Evolutionary conservation across 53 echinoderm and acorn worm species (phyloP), one percentile per base, ranked within the genome.

Genomic region (Paracentrotus lividus): DNA sequence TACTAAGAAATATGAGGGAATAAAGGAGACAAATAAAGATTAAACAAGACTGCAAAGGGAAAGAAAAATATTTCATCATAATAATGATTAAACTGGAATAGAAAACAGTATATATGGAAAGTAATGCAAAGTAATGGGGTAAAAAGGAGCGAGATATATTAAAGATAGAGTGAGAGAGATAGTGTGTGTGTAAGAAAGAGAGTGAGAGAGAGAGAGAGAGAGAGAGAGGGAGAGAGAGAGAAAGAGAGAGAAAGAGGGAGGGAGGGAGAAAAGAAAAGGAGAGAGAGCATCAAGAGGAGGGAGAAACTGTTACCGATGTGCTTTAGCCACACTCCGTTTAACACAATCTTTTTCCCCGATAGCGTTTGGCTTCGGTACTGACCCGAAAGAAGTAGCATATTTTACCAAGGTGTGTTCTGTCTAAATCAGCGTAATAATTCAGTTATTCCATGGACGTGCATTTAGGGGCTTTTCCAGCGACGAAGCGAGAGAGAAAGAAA

Each of bases 341-440:
- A 88, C 88, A 64, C 88, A 61, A 60, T 42, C 88, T 86, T 54
- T 44, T n/a, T 60, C 8, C 88, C 88, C 64, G 60, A 55, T 26
- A 34, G 88, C 88, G 88, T 42, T 88, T 61, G 59, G 59, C 88
- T 38, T 43, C 65, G 24, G 23, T 65, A 61, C 40, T 88, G 88
- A 88, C 61, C 88, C 61, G 88, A 61, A 61, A 58, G 61, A 23
- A 88, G 23, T 26, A 88, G 64, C 88, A 88, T 88, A 60, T 88
- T 88, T 43, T n/a, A 88, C 29, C 61, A 88, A 88, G 60, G 57
- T 88, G 59, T 88, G 88, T 87, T 33, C n/a, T 56, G 60, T 36
- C 40, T 33, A 60, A 61, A 61, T 56, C 88, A 57, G 88, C 56
- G 88, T 64, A 88, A 60, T 88, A 88, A 88, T 88, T 88, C 88